These are phyloP conservation scores for Sinohyriopsis cumingii DNA, from an alignment of 2,888 invertebrate species.

Conservation along the genomic window DNA sequence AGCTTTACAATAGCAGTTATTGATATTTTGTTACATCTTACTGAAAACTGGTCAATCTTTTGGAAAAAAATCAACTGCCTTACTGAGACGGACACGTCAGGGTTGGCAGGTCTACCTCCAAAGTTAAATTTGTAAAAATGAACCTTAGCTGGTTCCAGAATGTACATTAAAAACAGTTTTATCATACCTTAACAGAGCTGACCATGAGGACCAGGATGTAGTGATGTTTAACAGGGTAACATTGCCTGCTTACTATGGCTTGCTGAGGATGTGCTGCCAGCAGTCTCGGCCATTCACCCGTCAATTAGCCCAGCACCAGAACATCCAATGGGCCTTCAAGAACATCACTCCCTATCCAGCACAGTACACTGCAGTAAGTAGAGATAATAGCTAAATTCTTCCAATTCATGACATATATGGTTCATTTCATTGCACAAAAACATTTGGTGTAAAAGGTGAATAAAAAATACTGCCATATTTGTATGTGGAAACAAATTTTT, in stretches of 20 bases:
- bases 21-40: no score
- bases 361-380: slow-evolving; percentile 83
- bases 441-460: not conserved
- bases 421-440: not conserved
- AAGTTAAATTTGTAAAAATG: no score
- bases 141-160: not conserved
- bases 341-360: slow-evolving; percentile 97
- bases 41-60: no score
- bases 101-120: no score
- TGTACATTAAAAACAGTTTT: not conserved
- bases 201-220: slow-evolving; percentile 96
- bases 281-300: slow-evolving; percentile 89
- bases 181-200: slow-evolving; percentile 79
- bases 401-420: not conserved
- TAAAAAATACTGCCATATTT: no score
- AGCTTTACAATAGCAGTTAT: no score
- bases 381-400: not conserved
- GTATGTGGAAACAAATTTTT: no score
- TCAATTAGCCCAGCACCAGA: slow-evolving; percentile 91
- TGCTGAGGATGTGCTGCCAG: slow-evolving; percentile 91
- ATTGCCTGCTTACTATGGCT: slow-evolving; percentile 86
- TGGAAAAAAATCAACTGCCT: no score
- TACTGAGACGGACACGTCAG: no score
- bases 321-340: slow-evolving; percentile 96
- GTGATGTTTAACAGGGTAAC: slow-evolving; percentile 94